Evolutionary conservation across 2,113 vertebrate species (phyloP).

Genomic region (Pomatorhinus ruficollis): DNA sequence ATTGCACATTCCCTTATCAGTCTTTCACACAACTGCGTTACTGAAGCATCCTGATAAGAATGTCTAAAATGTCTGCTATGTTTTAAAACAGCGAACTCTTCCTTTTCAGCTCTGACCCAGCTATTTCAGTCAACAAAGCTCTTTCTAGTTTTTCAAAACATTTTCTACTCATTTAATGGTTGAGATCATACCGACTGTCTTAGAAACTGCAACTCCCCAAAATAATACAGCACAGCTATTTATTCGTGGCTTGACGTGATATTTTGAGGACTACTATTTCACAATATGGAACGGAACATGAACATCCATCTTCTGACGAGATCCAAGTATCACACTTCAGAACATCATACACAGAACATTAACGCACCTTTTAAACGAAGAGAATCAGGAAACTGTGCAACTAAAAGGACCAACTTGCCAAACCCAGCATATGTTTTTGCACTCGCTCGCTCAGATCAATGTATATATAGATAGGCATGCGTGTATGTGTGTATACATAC

Average conservation of each 20-base stretch:
- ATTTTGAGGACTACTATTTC: neutral
- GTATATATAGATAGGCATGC: neutral
- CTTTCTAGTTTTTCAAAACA: conserved; percentile 9
- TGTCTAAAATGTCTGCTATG: conserved; percentile 55
- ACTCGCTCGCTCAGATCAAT: neutral
- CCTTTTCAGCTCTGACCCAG: conserved; percentile 6
- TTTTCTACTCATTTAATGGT: neutral
- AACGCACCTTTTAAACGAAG: neutral
- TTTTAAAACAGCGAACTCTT: conserved; percentile 51
- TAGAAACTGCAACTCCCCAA: neutral
- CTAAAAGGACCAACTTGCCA: conserved; percentile 31
- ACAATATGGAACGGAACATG: neutral
- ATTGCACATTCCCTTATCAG: conserved; percentile 39
- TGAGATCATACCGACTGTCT: neutral
- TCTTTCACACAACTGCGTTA: neutral
- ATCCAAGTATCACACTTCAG: neutral
- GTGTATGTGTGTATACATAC: neutral
- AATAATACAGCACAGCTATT: neutral
- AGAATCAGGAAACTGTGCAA: neutral
- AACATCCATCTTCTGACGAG: neutral
- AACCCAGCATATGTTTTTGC: conserved; percentile 17
- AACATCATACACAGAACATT: neutral
- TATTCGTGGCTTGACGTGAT: neutral
- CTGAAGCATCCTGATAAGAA: conserved; percentile 54
- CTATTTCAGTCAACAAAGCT: conserved; percentile 15